These are phyloP conservation scores for Typhlichthys subterraneus DNA, from an alignment of 2,797 vertebrate species.

Conservation along the genomic window DNA sequence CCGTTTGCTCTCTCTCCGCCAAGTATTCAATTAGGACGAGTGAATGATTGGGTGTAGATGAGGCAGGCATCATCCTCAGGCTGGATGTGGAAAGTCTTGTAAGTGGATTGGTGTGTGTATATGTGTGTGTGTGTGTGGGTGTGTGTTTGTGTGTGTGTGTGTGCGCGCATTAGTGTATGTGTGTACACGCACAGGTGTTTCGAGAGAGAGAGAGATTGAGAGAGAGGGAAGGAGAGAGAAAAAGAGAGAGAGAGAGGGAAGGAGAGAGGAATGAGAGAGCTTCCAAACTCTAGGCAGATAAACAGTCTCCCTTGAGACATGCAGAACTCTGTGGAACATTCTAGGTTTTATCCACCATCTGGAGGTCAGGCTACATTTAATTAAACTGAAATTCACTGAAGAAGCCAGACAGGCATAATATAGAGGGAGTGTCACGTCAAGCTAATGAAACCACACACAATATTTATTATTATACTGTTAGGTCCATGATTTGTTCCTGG, in stretches of 20 bases:
- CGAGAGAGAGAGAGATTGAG: slow-evolving; percentile 3
- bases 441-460: slow-evolving; percentile 4
- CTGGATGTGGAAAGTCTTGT: slow-evolving; percentile 61
- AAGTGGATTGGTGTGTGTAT: slow-evolving; percentile 32
- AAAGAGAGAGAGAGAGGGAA: slow-evolving; percentile 6
- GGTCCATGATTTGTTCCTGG: no score
- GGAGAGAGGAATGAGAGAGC: slow-evolving; percentile 23
- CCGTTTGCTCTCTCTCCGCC: slow-evolving; percentile 49
- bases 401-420: slow-evolving; percentile 14
- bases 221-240: slow-evolving; percentile 4
- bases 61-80: slow-evolving; percentile 51
- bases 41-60: slow-evolving; percentile 75
- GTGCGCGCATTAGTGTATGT: background rate
- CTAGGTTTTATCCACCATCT: slow-evolving; percentile 21
- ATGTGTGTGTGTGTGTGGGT: slow-evolving; percentile 6
- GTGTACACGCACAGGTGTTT: background rate
- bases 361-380: slow-evolving; percentile 28
- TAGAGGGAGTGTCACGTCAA: background rate
- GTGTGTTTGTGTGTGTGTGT: background rate
- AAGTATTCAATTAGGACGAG: slow-evolving; percentile 73
- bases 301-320: slow-evolving; percentile 49
- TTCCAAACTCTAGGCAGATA: slow-evolving; percentile 57
- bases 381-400: slow-evolving; percentile 16
- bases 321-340: slow-evolving; percentile 29
- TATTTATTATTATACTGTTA: background rate